These are phyloP conservation scores for Drosophila setosimentum DNA, from an alignment of 2,888 invertebrate genomes.

Conservation along the genomic window DNA sequence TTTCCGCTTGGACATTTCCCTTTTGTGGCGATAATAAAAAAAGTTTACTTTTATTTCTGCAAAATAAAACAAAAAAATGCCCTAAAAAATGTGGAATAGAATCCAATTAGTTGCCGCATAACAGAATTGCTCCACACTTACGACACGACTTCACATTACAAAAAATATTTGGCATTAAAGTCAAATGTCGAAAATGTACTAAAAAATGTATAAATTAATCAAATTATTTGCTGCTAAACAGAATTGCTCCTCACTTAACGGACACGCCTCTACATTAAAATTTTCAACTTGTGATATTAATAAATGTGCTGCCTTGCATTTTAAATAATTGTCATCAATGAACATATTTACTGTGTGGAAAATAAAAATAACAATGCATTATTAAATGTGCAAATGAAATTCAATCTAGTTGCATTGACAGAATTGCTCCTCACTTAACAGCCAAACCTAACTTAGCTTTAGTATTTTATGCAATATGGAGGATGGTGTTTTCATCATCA, in stretches of 20 bases:
- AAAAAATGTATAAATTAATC: not conserved
- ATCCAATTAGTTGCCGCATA: not conserved
- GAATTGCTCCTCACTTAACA: constrained; percentile 31
- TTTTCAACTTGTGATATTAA: not conserved
- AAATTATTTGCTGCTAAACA: not conserved
- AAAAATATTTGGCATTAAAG: not conserved
- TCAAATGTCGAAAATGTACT: not conserved
- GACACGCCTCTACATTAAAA: not conserved
- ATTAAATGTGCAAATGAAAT: not conserved
- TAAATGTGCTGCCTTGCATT: not conserved
- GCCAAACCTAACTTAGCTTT: not conserved
- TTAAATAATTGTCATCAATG: not conserved
- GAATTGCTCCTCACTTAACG: not conserved
- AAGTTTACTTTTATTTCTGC: constrained; percentile 1
- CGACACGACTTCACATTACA: not conserved
- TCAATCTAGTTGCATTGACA: not conserved
- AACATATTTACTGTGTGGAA: not conserved
- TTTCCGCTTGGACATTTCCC: constrained; percentile 64
- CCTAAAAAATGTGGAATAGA: not conserved
- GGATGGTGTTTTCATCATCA: constrained; percentile 7
- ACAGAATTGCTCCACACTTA: not conserved
- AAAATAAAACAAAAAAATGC: not conserved
- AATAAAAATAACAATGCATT: not conserved
- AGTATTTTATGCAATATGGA: not conserved
- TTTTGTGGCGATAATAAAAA: not conserved